Base-by-base conservation (phyloP, 2,113 vertebrate species). In the Macheiramphus alcinus region DNA sequence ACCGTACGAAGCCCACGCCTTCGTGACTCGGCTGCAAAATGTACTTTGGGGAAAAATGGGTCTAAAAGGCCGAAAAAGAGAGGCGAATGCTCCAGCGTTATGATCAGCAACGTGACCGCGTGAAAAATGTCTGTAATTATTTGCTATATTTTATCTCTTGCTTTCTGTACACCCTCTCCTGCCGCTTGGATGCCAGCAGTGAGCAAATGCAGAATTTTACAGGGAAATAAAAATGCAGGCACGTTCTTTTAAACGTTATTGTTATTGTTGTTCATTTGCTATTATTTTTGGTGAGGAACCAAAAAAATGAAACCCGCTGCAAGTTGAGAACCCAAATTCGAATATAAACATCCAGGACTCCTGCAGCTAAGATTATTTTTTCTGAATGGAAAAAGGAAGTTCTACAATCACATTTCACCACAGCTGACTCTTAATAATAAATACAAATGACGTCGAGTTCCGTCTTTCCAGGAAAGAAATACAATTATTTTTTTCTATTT, bases 341-440 rank as follows among this genome's bases (percentile, higher is more conserved):
- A 95, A 97, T 85, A 94, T 81, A 97, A 96, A 97, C 96, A 95
- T 83, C 73, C 91, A 96, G 96, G 94, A 96, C 95, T 96, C 95
- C 97, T 95, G 97, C 91, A 94, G 96, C 89, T 97, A 96, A 88
- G 82, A 94, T 97, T 97, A 96, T 96, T 96, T 97, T 95, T 97
- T 97, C 94, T 97, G 75, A 96, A 90, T 97, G 96, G 96, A 96
- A 96, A 97, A 96, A 96, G 97, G 96, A 97, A 98, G 96, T 95
- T 97, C 95, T 95, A 95, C 86, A 94, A 93, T 96, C 97, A 97
- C 95, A 96, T 97, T 97, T 96, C 97, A 96, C 94, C 95, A 96
- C 95, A 97, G 93, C 96, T 96, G 97, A 97, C 94, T 98, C 94
- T 93, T 86, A 94, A 97, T 98, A 97, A 97, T 97, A 97, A 97